Base-by-base conservation (phyloP, 2,888 invertebrate genomes). In the Drosophila meridiana region DNA sequence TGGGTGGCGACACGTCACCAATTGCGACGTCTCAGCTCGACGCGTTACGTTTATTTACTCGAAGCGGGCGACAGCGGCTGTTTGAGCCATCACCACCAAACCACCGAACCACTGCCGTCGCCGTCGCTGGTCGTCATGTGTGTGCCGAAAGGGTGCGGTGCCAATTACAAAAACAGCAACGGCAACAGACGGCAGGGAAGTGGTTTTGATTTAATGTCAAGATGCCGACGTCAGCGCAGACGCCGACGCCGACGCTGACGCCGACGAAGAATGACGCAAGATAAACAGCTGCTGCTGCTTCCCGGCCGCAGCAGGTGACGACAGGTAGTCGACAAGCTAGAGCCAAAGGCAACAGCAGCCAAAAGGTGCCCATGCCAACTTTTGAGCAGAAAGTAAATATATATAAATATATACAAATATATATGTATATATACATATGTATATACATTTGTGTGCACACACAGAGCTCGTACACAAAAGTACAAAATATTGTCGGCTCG, bases 181-280 rank as follows among this genome's bases (percentile, higher is more conserved):
- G 64, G 36, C 61, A 69, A 67, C 64, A 69, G 75, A 78, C 84
- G 67, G 78, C 66, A 68, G 86, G 85, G 88, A 85, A 85, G 87
- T 85, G 85, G 87, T 86, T 85, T 86, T 85, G 85, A 85, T 85
- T 85, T 88, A 88, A 88, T 80, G 66, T 71, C 71, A 63, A 80
- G 79, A 76, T 76, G 76, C 65, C 68, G 73, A 32, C 43, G 57
- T 20, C 65, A 48, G 38, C 56, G 38, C 36, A 30, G 63, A 47
- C 68, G 66, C 32, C 42, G 47, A 20, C n/a, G 55, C n/a, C 13
- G 36, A 34, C 36, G 34, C n/a, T 53, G 58, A 48, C 58, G 48
- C 26, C 32, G 50, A 20, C 34, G 55, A 3, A 56, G 71, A 60
- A 79, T 73, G 80, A 76, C 73, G 80, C 76, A 79, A 79, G 65